Conservation (phyloP, 2,113 vertebrate species). For the Pachypanchax playfairii region DNA sequence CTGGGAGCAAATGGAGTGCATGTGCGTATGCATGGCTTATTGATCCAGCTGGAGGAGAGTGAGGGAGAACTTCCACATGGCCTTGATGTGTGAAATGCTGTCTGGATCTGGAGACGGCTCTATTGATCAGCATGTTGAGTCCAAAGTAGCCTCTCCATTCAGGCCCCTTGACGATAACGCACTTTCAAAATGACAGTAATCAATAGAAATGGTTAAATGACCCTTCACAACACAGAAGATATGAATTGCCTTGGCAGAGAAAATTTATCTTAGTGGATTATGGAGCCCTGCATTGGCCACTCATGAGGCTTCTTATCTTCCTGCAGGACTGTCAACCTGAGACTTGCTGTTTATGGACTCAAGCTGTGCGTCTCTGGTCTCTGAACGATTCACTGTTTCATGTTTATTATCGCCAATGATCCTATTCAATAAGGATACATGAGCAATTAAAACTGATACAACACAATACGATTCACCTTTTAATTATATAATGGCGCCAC, state of each 20-base stretch:
- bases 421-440: too few relatives aligned
- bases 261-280: constrained; percentile 60
- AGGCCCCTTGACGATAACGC: constrained; percentile 44
- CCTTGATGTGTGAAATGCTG: constrained; percentile 67
- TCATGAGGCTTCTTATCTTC: constrained; percentile 48
- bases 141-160: constrained; percentile 62
- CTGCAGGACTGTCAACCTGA: constrained; percentile 44
- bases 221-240: constrained; percentile 54
- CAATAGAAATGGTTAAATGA: constrained; percentile 69
- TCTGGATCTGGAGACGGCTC: constrained; percentile 58
- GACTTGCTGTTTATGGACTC: constrained; percentile 59
- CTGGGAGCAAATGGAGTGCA: constrained; percentile 44
- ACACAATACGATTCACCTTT: too few relatives aligned
- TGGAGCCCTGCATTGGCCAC: constrained; percentile 44
- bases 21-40: constrained; percentile 39
- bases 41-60: constrained; percentile 51
- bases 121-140: constrained; percentile 66
- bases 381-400: too few relatives aligned
- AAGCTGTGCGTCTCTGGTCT: too few relatives aligned
- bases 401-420: too few relatives aligned
- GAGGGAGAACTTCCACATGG: constrained; percentile 57
- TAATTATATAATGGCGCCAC: too few relatives aligned
- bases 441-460: too few relatives aligned
- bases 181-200: constrained; percentile 66
- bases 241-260: constrained; percentile 50